These are phyloP conservation scores for Thalassarche chlororhynchos DNA, from an alignment of 2,113 vertebrate genomes.

Conservation along the genomic window DNA sequence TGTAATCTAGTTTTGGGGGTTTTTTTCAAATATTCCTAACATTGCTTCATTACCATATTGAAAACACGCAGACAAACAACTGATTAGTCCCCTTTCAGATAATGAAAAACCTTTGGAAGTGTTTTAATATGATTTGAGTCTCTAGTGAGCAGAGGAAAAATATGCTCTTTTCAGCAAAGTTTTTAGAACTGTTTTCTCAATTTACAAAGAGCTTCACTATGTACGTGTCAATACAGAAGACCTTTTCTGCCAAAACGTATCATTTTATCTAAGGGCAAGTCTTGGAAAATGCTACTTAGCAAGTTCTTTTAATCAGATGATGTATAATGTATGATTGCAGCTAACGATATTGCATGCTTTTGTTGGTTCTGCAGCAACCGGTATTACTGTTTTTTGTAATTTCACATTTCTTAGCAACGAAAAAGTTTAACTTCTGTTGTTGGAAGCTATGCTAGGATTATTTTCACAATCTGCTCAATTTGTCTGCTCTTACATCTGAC, in stretches of 20 bases:
- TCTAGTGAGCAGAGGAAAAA: not conserved
- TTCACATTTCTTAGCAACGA: slow-evolving; percentile 50
- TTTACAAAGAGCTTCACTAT: not conserved
- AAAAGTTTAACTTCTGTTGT: slow-evolving; percentile 46
- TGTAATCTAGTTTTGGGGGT: not conserved
- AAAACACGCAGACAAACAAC: not conserved
- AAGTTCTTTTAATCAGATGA: slow-evolving; percentile 8
- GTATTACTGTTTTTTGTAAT: not conserved
- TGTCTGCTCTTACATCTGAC: slow-evolving; percentile 50
- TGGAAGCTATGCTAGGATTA: slow-evolving; percentile 49
- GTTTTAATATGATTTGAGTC: not conserved
- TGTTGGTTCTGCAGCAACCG: slow-evolving; percentile 7
- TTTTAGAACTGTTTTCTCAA: not conserved
- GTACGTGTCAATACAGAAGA: not conserved
- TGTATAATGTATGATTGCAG: not conserved
- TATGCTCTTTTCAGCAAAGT: not conserved
- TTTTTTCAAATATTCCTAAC: not conserved
- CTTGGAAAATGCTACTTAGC: slow-evolving; percentile 1
- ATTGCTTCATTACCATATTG: not conserved
- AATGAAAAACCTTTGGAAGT: not conserved
- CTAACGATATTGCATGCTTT: not conserved
- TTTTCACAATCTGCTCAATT: slow-evolving; percentile 57
- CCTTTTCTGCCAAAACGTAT: not conserved
- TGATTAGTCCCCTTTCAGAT: not conserved
- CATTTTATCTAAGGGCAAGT: not conserved